phyloP scores from a whole-genome alignment of 1,140 invertebrate species.

The Cardiocondyla obscurior region DNA sequence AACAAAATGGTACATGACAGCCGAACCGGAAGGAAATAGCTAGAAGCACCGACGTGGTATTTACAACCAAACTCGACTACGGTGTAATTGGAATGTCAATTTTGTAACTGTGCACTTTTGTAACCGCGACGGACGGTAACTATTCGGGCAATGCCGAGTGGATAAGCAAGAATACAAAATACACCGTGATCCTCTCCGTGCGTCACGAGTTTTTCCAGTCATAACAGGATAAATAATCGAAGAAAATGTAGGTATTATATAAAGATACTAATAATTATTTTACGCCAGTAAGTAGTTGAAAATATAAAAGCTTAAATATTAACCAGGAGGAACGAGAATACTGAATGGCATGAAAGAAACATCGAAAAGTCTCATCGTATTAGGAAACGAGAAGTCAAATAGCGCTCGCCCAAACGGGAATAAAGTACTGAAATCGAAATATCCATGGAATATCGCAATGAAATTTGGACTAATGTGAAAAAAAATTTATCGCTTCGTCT shows the following conservation, averaged over 20 bases:
- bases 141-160: not conserved
- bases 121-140: not conserved
- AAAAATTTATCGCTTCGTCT: not conserved
- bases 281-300: not conserved
- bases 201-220: not conserved
- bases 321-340: not conserved
- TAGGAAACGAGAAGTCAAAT: not conserved
- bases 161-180: conserved; percentile 11
- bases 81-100: conserved; percentile 50
- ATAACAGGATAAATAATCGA: not conserved
- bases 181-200: not conserved
- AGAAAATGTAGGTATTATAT: no score
- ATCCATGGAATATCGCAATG: not conserved
- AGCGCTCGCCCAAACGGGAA: not conserved
- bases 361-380: not conserved
- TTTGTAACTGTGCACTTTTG: conserved; percentile 43
- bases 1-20: conserved; percentile 30
- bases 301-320: not conserved
- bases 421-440: not conserved
- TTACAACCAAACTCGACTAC: conserved; percentile 38
- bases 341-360: not conserved
- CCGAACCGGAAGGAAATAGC: conserved; percentile 33
- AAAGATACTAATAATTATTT: no score
- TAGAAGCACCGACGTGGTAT: conserved; percentile 44
- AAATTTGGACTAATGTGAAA: not conserved